Percentiles rank a stretch among this genome's conserved stretches.
These are phyloP conservation scores for Pyrrhopygopsis socrates DNA, from an alignment of 2,888 invertebrate species.

Conservation along the genomic window DNA sequence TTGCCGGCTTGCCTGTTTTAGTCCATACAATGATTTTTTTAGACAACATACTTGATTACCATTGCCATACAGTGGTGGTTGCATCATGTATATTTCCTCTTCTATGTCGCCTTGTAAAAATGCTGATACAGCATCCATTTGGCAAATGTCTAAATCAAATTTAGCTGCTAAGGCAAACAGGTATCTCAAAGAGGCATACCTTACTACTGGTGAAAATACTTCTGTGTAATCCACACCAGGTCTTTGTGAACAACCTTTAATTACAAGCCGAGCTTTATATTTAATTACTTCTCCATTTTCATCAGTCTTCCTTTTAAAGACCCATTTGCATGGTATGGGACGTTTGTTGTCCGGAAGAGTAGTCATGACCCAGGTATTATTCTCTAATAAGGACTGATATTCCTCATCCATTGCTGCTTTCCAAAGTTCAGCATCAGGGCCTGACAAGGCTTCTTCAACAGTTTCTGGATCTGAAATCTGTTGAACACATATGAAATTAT, in stretches of 20 bases:
- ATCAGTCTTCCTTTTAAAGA: conserved; percentile 79
- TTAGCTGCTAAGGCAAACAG: too few relatives aligned
- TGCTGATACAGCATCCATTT: too few relatives aligned
- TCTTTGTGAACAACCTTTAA: conserved; percentile 76
- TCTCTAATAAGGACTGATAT: background rate
- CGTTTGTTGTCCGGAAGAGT: background rate
- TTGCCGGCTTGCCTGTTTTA: background rate
- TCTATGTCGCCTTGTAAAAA: too few relatives aligned
- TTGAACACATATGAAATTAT: too few relatives aligned
- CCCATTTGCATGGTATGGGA: conserved; percentile 76
- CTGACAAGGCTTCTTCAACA: too few relatives aligned
- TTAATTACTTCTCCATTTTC: conserved; percentile 67
- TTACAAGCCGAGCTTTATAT: conserved; percentile 83
- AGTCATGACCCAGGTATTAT: conserved; percentile 10
- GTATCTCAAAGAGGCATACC: too few relatives aligned
- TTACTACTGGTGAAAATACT: too few relatives aligned
- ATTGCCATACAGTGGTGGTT: conserved; percentile 55
- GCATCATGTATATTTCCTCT: conserved; percentile 39
- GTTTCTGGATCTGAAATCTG: too few relatives aligned
- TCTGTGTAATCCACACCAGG: background rate
- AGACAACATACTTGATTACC: background rate
- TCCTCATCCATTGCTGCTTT: conserved; percentile 49
- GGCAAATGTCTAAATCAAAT: too few relatives aligned
- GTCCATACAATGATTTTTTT: background rate
- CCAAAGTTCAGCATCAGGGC: too few relatives aligned